phyloP scores from a whole-genome alignment of 1,140 invertebrate genomes.

The Mactra quadrangularis region DNA sequence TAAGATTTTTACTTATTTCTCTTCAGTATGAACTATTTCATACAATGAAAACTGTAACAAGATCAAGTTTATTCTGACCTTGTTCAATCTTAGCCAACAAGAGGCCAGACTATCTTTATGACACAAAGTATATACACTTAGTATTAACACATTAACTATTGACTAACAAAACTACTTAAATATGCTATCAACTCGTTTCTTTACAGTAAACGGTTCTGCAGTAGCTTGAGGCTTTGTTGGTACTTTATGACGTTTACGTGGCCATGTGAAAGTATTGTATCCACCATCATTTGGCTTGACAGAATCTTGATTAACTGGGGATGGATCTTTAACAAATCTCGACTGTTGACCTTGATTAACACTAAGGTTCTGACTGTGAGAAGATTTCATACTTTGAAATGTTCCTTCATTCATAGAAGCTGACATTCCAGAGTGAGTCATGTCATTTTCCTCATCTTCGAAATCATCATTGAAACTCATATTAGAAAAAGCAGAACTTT shows the following conservation, averaged over 20 bases:
- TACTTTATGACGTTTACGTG: constrained; percentile 75
- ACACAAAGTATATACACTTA: too few species aligned
- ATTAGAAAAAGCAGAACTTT: constrained; percentile 77
- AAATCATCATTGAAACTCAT: constrained; percentile 81
- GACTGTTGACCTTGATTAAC: constrained; percentile 63
- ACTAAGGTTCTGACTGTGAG: constrained; percentile 61
- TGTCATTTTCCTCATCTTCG: constrained; percentile 68
- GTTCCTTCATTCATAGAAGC: constrained; percentile 37
- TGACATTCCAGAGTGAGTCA: constrained; percentile 32
- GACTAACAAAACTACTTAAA: constrained; percentile 30
- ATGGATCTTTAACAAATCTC: constrained; percentile 66
- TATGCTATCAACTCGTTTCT: constrained; percentile 69
- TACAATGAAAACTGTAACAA: too few species aligned
- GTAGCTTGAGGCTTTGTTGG: constrained; percentile 62
- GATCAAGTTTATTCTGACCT: too few species aligned
- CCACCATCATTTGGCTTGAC: constrained; percentile 70
- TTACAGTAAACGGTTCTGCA: constrained; percentile 70
- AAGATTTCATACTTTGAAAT: constrained; percentile 18
- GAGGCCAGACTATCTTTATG: too few species aligned
- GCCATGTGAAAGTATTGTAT: constrained; percentile 79
- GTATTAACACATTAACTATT: too few species aligned
- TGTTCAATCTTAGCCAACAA: too few species aligned
- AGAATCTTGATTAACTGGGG: constrained; percentile 67
- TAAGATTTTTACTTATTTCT: too few species aligned
- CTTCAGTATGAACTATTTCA: too few species aligned